These are phyloP conservation scores for Prinia subflava DNA, from an alignment of 2,113 vertebrate genomes.

Conservation along the genomic window DNA sequence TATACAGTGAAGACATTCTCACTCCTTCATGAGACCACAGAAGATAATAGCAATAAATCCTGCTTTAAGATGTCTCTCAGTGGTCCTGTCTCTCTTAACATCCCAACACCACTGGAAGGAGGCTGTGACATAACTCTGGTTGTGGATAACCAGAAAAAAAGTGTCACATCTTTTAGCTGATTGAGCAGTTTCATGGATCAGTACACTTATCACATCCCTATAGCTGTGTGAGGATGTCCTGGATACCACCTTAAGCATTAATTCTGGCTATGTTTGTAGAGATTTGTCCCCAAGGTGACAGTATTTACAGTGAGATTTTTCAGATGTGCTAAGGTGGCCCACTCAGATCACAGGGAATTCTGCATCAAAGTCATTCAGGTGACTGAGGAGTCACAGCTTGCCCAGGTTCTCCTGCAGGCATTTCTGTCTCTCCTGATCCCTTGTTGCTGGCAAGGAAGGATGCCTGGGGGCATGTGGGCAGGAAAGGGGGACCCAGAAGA, in stretches of 20 bases:
- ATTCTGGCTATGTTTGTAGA: not conserved
- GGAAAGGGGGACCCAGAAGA: not conserved
- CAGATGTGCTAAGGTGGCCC: not conserved
- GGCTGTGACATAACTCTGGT: not conserved
- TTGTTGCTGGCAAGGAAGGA: not conserved
- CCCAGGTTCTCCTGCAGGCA: not conserved
- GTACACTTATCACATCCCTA: not conserved
- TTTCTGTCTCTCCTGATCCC: not conserved
- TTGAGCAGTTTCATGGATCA: not conserved
- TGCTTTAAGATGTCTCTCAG: not conserved
- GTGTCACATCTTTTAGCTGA: not conserved
- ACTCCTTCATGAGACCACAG: not conserved
- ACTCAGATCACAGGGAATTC: not conserved
- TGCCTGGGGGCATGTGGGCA: not conserved
- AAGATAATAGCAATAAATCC: not conserved
- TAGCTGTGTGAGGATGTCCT: not conserved
- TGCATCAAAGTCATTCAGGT: not conserved
- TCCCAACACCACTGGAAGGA: not conserved
- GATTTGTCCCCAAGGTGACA: not conserved
- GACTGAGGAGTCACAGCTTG: not conserved
- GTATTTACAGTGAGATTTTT: not conserved
- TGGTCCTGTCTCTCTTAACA: not conserved
- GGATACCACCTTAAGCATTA: not conserved
- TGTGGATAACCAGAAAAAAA: not conserved
- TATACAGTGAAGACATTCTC: not conserved